These are phyloP conservation scores for Nesospiza acunhae DNA, from an alignment of 2,113 vertebrate genomes.

Conservation along the genomic window DNA sequence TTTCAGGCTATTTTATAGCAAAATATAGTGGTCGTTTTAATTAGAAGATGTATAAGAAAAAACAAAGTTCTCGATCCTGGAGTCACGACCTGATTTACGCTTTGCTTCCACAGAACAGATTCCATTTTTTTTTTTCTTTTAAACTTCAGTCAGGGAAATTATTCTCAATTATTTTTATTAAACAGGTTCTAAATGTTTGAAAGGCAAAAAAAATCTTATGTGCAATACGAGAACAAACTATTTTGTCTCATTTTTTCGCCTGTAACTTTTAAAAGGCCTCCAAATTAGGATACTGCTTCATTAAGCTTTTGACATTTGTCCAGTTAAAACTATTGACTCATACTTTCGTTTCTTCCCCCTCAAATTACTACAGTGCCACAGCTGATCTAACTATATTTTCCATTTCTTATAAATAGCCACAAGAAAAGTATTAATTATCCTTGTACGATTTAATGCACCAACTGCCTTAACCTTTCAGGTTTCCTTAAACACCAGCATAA, in stretches of 20 bases:
- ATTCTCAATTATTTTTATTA: background rate
- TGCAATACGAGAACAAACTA: constrained; percentile 30
- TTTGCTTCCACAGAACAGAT: background rate
- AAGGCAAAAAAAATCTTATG: constrained; percentile 41
- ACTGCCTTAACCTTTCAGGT: constrained; percentile 99
- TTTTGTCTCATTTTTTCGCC: constrained; percentile 54
- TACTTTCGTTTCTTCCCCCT: constrained; percentile 81
- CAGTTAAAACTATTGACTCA: constrained; percentile 87
- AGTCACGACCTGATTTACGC: background rate
- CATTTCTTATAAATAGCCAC: constrained; percentile 99
- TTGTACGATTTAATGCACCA: constrained; percentile 99
- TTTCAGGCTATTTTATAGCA: constrained; percentile 22
- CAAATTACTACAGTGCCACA: constrained; percentile 90
- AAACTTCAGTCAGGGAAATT: background rate
- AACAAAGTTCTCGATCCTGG: background rate
- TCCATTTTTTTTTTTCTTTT: background rate
- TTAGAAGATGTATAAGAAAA: background rate
- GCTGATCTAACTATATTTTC: constrained; percentile 93
- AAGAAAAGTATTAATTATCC: constrained; percentile 99
- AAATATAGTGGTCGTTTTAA: constrained; percentile 4
- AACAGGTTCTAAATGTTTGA: background rate
- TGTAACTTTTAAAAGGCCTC: constrained; percentile 69
- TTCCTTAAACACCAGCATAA: constrained; percentile 97
- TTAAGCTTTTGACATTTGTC: constrained; percentile 83
- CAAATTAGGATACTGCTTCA: constrained; percentile 74